Evolutionary conservation across 2,797 vertebrate species (phyloP).

Genomic region (Sebastes dallii): DNA sequence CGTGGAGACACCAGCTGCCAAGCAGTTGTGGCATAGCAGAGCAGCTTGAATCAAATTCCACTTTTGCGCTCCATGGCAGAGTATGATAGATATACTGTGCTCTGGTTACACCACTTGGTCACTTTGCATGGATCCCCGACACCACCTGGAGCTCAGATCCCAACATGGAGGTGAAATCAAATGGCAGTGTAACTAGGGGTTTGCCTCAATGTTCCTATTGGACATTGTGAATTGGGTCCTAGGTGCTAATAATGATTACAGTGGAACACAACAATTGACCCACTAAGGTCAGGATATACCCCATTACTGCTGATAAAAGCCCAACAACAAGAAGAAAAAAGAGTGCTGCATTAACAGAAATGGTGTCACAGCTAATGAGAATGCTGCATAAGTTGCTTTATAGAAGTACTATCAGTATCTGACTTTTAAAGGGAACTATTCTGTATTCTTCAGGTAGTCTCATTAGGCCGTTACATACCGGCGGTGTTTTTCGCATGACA

Average conservation of each 20-base stretch:
- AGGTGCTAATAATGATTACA: neutral
- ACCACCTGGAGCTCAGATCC: conserved; percentile 1
- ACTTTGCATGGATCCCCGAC: neutral
- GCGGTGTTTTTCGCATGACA: too few relatives aligned
- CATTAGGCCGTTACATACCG: neutral
- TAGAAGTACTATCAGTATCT: neutral
- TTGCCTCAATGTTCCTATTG: neutral
- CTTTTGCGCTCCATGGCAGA: neutral
- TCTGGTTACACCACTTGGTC: conserved; percentile 23
- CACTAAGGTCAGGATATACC: neutral
- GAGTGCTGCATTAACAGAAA: neutral
- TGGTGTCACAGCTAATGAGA: neutral
- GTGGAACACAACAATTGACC: neutral
- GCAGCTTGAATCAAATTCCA: conserved; percentile 44
- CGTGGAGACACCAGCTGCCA: conserved; percentile 22
- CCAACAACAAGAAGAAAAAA: neutral
- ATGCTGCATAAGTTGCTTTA: neutral
- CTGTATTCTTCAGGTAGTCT: neutral
- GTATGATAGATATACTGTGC: conserved; percentile 16
- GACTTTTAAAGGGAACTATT: neutral
- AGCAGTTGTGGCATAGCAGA: conserved; percentile 30
- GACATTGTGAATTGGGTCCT: neutral
- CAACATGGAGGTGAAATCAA: neutral
- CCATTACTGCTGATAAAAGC: neutral
- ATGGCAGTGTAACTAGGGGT: neutral